Evolutionary conservation across 2,113 vertebrate genomes (phyloP).

Genomic region (Melanocharis versteri): DNA sequence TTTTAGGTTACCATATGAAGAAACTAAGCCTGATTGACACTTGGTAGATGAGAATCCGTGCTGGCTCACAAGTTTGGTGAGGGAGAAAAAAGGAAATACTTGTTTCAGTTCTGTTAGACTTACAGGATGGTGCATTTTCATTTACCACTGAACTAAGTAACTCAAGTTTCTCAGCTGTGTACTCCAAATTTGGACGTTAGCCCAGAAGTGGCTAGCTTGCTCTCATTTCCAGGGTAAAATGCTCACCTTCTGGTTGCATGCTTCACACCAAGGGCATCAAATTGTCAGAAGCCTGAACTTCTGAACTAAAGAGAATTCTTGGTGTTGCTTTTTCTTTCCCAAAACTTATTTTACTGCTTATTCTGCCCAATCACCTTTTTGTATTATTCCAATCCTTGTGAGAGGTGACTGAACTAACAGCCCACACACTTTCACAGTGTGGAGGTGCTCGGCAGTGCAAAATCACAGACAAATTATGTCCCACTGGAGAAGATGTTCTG

Average conservation of each 20-base stretch:
- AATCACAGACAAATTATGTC: not conserved
- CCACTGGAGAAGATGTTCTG: not conserved
- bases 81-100: not conserved
- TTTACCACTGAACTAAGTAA: not conserved
- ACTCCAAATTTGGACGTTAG: not conserved
- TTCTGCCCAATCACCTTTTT: not conserved
- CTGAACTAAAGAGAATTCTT: not conserved
- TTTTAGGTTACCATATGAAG: not conserved
- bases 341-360: not conserved
- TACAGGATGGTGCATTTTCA: not conserved
- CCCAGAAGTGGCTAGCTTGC: not conserved
- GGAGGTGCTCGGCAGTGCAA: not conserved
- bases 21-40: not conserved
- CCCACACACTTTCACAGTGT: not conserved
- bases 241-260: not conserved
- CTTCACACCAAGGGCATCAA: not conserved
- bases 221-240: not conserved
- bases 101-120: slow-evolving; percentile 36
- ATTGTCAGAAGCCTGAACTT: not conserved
- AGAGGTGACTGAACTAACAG: not conserved
- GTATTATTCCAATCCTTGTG: not conserved
- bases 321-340: not conserved
- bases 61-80: not conserved
- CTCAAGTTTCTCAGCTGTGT: not conserved
- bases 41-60: not conserved